Evolutionary conservation across 2,888 invertebrate genomes (phyloP), one percentile per base, ranked within the genome.

Genomic region (Boloria selene): DNA sequence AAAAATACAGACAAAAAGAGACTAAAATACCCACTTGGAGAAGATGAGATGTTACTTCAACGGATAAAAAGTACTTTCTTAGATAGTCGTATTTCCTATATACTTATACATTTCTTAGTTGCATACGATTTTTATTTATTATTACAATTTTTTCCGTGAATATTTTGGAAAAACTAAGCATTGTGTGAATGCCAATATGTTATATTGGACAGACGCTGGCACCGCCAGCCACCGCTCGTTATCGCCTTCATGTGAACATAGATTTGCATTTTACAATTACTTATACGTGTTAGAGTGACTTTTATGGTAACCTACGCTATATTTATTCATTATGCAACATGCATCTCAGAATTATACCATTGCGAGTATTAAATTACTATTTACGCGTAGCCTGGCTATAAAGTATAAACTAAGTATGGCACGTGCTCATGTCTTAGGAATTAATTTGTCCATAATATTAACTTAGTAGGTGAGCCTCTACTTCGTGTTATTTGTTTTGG

Each of bases 221-320:
- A 79, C 79, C 75, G 75, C 87, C 87, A 85, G 86, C 84, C 86
- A 82, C 87, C 79, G 85, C 73, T 75, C 74, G 77, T 82, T 85
- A 85, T 84, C 83, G 77, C 70, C 64, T 70, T 65, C 67, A 68
- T 70, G 63, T 58, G 52, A 61, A 61, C 64, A 64, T 58, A 64
- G 60, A 31, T 60, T 54, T 45, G 42, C 50, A 22, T 22, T 22
- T 22, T 22, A 22, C 22, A 22, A 53, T 49, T 38, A 63, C 44
- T 44, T 56, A 22, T 26, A 52, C 55, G 55, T 55, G 14, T 55
- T 55, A 42, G 42, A 50, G 7, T 22, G 51, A 59, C 52, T 45
- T 60, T 51, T 55, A 51, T 55, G 16, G 44, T 51, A 56, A n/a
- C 64, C 55, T 52, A 45, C 18, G 53, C 26, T 22, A 38, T 22